Conservation (phyloP, 2,113 vertebrate species). For the Gallinago paraguaiae region DNA sequence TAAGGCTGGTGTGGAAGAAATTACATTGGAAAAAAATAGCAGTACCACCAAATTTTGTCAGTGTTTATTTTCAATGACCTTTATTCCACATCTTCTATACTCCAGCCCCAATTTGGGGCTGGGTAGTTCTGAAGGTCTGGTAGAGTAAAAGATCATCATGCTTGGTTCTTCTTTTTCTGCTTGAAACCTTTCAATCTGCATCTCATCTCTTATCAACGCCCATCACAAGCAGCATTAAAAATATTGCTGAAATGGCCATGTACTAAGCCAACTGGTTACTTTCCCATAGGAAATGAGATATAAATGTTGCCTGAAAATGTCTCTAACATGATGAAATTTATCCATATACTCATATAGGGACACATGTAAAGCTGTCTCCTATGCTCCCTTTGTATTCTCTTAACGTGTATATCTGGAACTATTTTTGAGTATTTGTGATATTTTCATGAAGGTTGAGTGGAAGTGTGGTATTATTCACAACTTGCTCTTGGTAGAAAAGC, state of each 20-base stretch:
- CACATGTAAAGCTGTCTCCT: neutral
- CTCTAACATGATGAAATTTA: neutral
- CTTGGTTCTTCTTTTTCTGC: neutral
- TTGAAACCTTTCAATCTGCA: neutral
- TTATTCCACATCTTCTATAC: neutral
- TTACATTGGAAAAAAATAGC: neutral
- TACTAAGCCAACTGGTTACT: neutral
- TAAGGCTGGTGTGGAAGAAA: neutral
- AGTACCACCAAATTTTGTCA: neutral
- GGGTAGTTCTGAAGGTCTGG: neutral
- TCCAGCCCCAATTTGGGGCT: neutral
- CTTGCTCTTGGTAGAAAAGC: neutral
- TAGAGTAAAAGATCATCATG: neutral
- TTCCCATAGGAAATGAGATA: neutral
- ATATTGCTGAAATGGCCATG: neutral
- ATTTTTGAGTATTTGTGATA: neutral
- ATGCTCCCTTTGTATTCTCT: neutral
- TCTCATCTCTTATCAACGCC: neutral
- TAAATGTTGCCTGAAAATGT: neutral
- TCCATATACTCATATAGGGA: neutral
- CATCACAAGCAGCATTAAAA: neutral
- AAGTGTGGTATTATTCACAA: neutral
- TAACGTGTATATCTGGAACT: neutral
- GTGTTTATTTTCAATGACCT: neutral
- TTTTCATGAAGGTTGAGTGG: neutral